Percentiles rank a stretch among this genome's conserved stretches.
Evolutionary conservation across 2,113 vertebrate genomes (phyloP).

Genomic region (Hipposideros armiger): DNA sequence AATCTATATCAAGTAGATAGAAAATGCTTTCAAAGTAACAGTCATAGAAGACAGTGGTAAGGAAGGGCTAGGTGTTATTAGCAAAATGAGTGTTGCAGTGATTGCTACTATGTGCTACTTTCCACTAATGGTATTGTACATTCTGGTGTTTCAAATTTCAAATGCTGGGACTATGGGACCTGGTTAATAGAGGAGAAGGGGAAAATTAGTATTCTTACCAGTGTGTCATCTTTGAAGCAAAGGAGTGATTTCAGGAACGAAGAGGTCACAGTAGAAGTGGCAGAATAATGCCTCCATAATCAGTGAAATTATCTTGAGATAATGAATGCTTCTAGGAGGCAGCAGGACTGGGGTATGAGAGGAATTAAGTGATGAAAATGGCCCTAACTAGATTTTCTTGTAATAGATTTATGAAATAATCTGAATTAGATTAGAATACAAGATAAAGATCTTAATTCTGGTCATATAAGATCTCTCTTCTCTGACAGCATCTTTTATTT

Average conservation of each 20-base stretch:
- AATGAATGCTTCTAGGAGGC: constrained; percentile 55
- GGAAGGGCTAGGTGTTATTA: background rate
- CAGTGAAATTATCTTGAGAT: constrained; percentile 57
- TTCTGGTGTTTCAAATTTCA: constrained; percentile 45
- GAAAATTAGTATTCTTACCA: constrained; percentile 43
- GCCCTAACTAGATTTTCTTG: constrained; percentile 16
- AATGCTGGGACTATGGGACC: background rate
- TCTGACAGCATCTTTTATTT: constrained; percentile 51
- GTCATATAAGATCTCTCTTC: constrained; percentile 21
- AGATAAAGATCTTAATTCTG: background rate
- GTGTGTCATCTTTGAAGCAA: constrained; percentile 55
- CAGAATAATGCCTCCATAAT: constrained; percentile 62
- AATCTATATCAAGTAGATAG: background rate
- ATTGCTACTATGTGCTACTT: background rate
- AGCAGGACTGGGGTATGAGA: background rate
- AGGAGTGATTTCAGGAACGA: constrained; percentile 66
- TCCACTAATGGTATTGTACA: background rate
- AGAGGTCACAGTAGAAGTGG: constrained; percentile 57
- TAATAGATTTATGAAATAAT: constrained; percentile 4
- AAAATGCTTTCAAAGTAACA: constrained; percentile 57
- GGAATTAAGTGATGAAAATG: constrained; percentile 42
- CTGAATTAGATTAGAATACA: background rate
- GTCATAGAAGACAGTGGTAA: background rate
- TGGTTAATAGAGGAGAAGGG: background rate
- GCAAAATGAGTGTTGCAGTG: background rate